Evolutionary conservation across 2,888 invertebrate species (phyloP), one percentile per base, ranked within the genome.

Genomic region (Philonicus albiceps): DNA sequence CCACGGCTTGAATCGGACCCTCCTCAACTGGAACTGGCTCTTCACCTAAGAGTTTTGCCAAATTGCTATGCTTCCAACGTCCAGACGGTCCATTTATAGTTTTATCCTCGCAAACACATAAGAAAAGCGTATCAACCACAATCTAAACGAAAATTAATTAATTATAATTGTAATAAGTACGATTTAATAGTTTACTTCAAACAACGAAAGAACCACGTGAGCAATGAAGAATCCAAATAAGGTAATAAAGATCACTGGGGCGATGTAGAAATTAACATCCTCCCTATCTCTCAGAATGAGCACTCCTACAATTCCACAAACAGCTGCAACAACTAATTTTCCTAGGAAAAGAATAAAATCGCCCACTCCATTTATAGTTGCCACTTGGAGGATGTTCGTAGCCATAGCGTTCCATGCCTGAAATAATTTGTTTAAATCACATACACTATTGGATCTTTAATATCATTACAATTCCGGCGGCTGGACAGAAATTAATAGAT

Each of bases 31-130:
- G 86, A 49, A 91, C 87, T 0, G 92, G 92, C 34, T 92, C 92
- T 88, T 92, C 92, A 1, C 93, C 94, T 40, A 94, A 93, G 1
- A 94, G 92, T 89, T 94, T 94, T 16, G 95, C 94, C 75, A 95
- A 90, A 40, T 94, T 93, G 1, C 94, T 93, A 88, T 93, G 92
- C 88, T 93, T 94, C 95, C 95, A 95, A 73, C 93, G 93, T 11
- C 95, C 96, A 34, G 95, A 95, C 0, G 94, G 94, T 1, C 96
- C 96, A 91, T 97, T 97, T 91, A 96, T 94, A 87, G 96, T 96
- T 92, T 96, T 96, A 91, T 98, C 98, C 91, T 98, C 98, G 91
- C 98, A 98, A 90, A 98, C 97, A 91, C 98, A 99, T 88, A 99
- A 93, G 92, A 98, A 97, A 85, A 99, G 93, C 0, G 98, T 97